These are phyloP conservation scores for Cyclophora punctaria DNA, from an alignment of 2,888 invertebrate species.

Conservation along the genomic window DNA sequence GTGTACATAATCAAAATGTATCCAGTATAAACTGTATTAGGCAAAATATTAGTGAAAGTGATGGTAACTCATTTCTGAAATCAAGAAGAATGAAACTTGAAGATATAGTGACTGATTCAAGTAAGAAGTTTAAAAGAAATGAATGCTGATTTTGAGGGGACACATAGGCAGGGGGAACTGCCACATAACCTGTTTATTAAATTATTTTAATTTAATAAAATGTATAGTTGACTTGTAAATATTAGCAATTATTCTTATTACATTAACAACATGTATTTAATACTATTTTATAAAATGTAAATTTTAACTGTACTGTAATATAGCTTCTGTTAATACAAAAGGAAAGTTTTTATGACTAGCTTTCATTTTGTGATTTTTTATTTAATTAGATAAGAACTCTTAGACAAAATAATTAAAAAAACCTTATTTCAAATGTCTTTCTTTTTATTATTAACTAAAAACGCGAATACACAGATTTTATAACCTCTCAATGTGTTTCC, in stretches of 20 bases:
- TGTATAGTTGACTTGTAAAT: slow-evolving; percentile 71
- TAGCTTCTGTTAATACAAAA: slow-evolving; percentile 62
- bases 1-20: slow-evolving; percentile 69
- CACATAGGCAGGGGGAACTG: slow-evolving; percentile 25
- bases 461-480: too few relatives aligned
- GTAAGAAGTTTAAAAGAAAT: slow-evolving; percentile 68
- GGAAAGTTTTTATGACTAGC: slow-evolving; percentile 40
- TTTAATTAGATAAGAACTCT: slow-evolving; percentile 26
- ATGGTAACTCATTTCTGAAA: slow-evolving; percentile 59
- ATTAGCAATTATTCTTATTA: slow-evolving; percentile 52
- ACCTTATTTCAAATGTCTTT: slow-evolving; percentile 19
- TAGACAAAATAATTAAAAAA: slow-evolving; percentile 32
- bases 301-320: slow-evolving; percentile 62
- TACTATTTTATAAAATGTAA: slow-evolving; percentile 65
- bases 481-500: too few relatives aligned
- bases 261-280: slow-evolving; percentile 62
- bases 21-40: slow-evolving; percentile 63
- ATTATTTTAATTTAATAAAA: slow-evolving; percentile 63
- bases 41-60: slow-evolving; percentile 61
- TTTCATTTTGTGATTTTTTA: slow-evolving; percentile 37
- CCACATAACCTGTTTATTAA: slow-evolving; percentile 52
- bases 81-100: slow-evolving; percentile 61
- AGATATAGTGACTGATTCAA: slow-evolving; percentile 56
- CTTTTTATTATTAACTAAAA: slow-evolving; percentile 8
- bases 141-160: slow-evolving; percentile 55